Base-by-base conservation (phyloP, 2,113 vertebrate species). In the Misgurnus anguillicaudatus region DNA sequence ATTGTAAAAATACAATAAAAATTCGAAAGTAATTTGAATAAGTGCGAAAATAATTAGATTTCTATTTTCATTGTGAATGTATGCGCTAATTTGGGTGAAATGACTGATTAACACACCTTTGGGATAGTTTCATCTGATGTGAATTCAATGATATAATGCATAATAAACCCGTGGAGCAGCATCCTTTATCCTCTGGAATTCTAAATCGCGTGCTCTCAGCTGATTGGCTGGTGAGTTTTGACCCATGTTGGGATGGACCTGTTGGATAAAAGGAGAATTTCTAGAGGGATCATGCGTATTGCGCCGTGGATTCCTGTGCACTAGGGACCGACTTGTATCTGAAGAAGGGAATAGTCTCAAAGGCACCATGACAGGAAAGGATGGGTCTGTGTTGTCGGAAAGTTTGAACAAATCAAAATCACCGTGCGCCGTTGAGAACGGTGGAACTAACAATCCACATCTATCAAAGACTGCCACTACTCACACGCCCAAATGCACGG, bases 241-340 rank as follows among this genome's bases (percentile, higher is more conserved):
- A 94, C 95, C 94, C 94, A 91, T 90, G 94, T 91, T 92, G 94
- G 94, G 95, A 94, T 93, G 91, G 94, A 94, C 95, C 95, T 95
- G 96, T 95, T 95, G 95, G 95, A 97, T 97, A 98, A 98, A 98
- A 97, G 89, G 93, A 90, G 91, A 93, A 94, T 95, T 95, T 94
- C 92, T 94, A 91, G 93, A 92, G 88, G 93, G 91, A 92, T 94
- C 91, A 89, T 86, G 91, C 92, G 92, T 94, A 94, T 93, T 92
- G 87, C 85, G 88, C 90, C 90, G 92, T 89, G 90, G 91, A 94
- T 90, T 91, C 94, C 94, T 93, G 94, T 95, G 93, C 94, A 94
- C 93, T 87, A 91, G 95, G 94, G 94, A 95, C 93, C 89, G 72
- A 86, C 73, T 62, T 58, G 47, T 51, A 45, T 58, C 51, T 51